Conservation (phyloP, 2,888 invertebrate species). For the Sarcophaga caerulescens region DNA sequence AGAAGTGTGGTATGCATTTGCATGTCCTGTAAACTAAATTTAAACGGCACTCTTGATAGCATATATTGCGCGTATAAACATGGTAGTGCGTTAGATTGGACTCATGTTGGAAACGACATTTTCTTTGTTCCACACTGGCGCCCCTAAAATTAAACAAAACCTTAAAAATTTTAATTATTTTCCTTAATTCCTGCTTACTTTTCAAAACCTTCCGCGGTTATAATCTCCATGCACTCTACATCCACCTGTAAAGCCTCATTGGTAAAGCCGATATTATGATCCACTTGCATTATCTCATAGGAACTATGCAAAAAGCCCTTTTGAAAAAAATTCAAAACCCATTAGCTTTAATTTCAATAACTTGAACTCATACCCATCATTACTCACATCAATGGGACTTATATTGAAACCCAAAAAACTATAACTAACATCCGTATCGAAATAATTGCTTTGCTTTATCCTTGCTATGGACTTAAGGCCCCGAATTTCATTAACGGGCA, state of each 20-base stretch:
- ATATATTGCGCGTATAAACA: constrained; percentile 78
- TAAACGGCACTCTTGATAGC: constrained; percentile 79
- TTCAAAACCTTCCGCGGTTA: constrained; percentile 75
- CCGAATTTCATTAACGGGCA: constrained; percentile 67
- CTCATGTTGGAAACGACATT: constrained; percentile 79
- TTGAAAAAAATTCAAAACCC: neutral
- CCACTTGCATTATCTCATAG: constrained; percentile 77
- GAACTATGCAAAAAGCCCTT: constrained; percentile 78
- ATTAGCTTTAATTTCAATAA: neutral
- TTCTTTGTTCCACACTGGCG: constrained; percentile 76
- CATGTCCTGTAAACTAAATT: constrained; percentile 77
- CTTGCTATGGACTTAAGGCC: neutral
- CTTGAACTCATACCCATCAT: neutral
- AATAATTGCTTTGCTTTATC: constrained; percentile 72
- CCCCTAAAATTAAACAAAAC: constrained; percentile 68
- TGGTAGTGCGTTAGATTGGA: constrained; percentile 79
- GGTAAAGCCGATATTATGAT: constrained; percentile 74
- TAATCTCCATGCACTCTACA: constrained; percentile 74
- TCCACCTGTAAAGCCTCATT: constrained; percentile 73
- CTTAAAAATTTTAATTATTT: neutral
- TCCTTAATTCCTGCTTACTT: constrained; percentile 65
- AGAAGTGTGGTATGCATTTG: constrained; percentile 81
- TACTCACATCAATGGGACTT: constrained; percentile 72
- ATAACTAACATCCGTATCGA: constrained; percentile 75
- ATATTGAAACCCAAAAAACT: constrained; percentile 75